Evolutionary conservation across 2,113 vertebrate genomes (phyloP).

Genomic region (Myotis yumanensis): DNA sequence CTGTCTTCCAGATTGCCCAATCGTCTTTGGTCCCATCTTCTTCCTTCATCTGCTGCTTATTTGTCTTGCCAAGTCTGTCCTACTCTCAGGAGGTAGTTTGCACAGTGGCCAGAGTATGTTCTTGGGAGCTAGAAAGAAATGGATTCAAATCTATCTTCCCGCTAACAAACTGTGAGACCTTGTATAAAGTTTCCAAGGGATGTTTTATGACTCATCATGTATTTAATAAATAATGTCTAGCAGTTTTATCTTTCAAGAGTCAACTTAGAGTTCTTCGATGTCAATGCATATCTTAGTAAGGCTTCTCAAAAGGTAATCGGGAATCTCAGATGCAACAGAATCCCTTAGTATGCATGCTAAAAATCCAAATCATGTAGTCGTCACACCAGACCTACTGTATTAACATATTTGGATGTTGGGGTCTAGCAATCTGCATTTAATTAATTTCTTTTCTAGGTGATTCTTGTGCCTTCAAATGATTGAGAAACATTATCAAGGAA

Average conservation of each 20-base stretch:
- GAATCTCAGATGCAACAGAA: not conserved
- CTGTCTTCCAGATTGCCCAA: not conserved
- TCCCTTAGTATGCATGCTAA: not conserved
- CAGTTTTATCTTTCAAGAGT: not conserved
- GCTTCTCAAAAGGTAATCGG: slow-evolving; percentile 26
- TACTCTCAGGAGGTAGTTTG: not conserved
- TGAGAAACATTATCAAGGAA: not conserved
- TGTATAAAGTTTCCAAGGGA: not conserved
- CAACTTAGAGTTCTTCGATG: not conserved
- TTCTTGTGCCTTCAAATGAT: not conserved
- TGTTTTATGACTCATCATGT: not conserved
- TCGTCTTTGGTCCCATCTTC: not conserved
- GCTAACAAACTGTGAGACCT: not conserved
- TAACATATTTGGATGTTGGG: not conserved
- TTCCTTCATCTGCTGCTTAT: not conserved
- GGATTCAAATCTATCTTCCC: not conserved
- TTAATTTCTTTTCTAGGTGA: not conserved
- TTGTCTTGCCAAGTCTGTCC: not conserved
- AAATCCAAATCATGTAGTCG: not conserved
- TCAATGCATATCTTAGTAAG: not conserved
- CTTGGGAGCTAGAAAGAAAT: not conserved
- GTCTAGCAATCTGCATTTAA: not conserved
- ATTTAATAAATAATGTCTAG: not conserved
- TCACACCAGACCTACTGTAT: not conserved
- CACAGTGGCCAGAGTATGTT: too few relatives aligned